phyloP scores from a whole-genome alignment of 2,797 vertebrate genomes.

The Protonibea diacanthus region DNA sequence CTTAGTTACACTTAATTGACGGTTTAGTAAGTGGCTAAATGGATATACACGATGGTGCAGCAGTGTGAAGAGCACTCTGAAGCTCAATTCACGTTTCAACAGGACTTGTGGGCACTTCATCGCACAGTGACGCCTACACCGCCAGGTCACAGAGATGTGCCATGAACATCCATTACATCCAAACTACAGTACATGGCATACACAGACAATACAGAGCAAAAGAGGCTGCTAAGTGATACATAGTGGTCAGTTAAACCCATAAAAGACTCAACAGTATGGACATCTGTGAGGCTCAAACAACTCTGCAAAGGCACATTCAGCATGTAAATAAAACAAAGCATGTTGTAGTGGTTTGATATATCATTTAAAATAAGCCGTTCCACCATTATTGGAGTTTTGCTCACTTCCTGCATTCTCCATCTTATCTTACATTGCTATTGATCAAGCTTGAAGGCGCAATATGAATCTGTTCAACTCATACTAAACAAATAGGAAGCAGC shows the following conservation, averaged over 20 bases:
- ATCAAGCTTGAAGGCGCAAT: not conserved
- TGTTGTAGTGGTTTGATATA: slow-evolving; percentile 28
- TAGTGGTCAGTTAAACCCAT: slow-evolving; percentile 24
- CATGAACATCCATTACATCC: slow-evolving; percentile 22
- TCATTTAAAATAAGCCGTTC: not conserved
- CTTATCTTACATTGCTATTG: not conserved
- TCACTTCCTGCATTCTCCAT: not conserved
- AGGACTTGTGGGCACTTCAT: slow-evolving; percentile 41
- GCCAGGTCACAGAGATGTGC: slow-evolving; percentile 39
- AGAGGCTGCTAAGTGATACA: slow-evolving; percentile 20
- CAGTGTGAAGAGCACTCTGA: slow-evolving; percentile 38
- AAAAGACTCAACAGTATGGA: not conserved
- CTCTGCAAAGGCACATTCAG: not conserved
- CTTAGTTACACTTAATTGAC: slow-evolving; percentile 50
- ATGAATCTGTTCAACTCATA: too few relatives aligned
- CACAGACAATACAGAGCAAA: slow-evolving; percentile 16
- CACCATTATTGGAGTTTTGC: not conserved
- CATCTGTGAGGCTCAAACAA: not conserved
- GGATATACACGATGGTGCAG: slow-evolving; percentile 39
- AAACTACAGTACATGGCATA: slow-evolving; percentile 21
- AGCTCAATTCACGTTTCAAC: slow-evolving; percentile 35
- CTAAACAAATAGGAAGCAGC: too few relatives aligned
- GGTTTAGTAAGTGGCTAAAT: slow-evolving; percentile 66
- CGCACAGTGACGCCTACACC: slow-evolving; percentile 43
- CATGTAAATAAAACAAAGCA: not conserved